These are phyloP conservation scores for Cinclus mexicanus DNA, from an alignment of 2,113 vertebrate species.

Conservation along the genomic window DNA sequence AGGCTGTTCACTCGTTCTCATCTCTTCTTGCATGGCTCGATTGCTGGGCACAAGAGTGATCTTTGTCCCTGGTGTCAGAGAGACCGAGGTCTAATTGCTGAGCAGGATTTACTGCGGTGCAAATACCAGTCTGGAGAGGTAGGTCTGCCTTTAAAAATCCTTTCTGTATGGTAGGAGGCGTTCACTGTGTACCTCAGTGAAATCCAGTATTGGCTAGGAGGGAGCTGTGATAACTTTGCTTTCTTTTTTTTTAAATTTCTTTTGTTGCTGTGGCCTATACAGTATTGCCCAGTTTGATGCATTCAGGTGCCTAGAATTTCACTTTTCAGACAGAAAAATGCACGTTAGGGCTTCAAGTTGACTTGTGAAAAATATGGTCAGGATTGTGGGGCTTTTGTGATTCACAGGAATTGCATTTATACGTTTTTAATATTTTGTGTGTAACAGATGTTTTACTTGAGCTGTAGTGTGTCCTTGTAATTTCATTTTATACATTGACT, in stretches of 20 bases:
- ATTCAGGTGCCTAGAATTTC: neutral
- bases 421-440: neutral
- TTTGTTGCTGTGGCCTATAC: neutral
- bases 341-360: neutral
- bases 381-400: neutral
- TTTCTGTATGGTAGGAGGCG: accelerated
- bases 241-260: neutral
- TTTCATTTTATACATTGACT: neutral
- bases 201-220: neutral
- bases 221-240: neutral
- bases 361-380: neutral
- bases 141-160: neutral
- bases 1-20: accelerated
- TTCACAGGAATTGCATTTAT: neutral
- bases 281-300: neutral
- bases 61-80: neutral
- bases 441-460: neutral
- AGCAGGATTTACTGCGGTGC: neutral
- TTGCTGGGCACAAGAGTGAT: neutral
- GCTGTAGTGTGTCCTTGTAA: neutral
- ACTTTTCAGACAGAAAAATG: neutral
- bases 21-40: neutral
- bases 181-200: neutral
- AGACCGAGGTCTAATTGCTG: neutral
- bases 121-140: neutral